These are phyloP conservation scores for Oreortyx pictus DNA, from an alignment of 2,797 vertebrate genomes.

Conservation along the genomic window DNA sequence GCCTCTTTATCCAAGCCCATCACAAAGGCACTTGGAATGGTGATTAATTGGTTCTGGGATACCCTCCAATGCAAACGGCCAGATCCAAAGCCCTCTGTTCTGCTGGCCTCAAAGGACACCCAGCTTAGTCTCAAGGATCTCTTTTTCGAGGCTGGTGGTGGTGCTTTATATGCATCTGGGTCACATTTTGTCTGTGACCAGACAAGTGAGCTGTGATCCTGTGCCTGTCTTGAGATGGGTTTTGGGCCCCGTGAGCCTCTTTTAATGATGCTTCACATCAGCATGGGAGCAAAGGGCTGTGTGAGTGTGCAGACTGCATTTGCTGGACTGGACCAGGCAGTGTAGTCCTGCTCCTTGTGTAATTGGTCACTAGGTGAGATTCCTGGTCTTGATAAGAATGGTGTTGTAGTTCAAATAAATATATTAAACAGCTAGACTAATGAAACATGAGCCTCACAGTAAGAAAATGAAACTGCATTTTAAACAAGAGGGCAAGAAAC, in stretches of 20 bases:
- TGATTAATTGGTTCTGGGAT: conserved; percentile 64
- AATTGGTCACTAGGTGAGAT: not conserved
- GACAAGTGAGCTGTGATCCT: not conserved
- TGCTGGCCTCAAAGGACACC: conserved; percentile 41
- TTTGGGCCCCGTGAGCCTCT: not conserved
- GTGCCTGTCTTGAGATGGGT: rapidly evolving
- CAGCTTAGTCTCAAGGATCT: conserved; percentile 7
- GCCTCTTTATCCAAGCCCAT: not conserved
- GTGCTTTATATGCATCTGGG: conserved; percentile 69
- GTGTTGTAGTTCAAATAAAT: not conserved
- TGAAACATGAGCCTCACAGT: not conserved
- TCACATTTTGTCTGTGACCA: conserved; percentile 47
- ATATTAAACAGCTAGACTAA: not conserved
- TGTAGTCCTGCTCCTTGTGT: not conserved
- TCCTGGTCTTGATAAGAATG: not conserved
- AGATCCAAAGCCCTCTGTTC: conserved; percentile 46
- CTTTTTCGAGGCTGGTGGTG: not conserved
- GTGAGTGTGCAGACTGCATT: rapidly evolving
- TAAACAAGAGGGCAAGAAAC: not conserved
- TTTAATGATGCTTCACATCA: not conserved
- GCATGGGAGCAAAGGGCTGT: not conserved
- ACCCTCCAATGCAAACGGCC: conserved; percentile 51
- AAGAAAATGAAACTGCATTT: not conserved
- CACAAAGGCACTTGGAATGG: not conserved
- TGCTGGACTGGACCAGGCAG: not conserved